Conservation (phyloP, 1,140 invertebrate species). For the Saccostrea cuccullata region DNA sequence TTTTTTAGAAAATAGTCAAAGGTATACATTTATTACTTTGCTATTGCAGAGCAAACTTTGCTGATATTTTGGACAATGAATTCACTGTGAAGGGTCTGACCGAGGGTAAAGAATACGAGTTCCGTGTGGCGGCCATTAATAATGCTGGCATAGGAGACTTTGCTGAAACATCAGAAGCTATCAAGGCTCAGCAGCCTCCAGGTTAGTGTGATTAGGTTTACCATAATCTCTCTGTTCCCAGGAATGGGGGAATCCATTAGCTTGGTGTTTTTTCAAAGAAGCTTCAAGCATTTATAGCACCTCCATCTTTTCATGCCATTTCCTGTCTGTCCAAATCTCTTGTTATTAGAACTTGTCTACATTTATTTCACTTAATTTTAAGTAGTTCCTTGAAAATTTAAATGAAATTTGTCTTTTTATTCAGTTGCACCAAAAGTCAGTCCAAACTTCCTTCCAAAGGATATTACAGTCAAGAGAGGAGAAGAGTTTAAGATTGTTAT, state of each 20-base stretch:
- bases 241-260: too few relatives aligned
- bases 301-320: too few relatives aligned
- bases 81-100: constrained; percentile 93
- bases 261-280: too few relatives aligned
- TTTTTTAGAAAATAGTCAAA: too few relatives aligned
- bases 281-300: too few relatives aligned
- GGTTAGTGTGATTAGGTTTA: constrained; percentile 77
- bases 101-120: constrained; percentile 98
- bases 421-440: constrained; percentile 87
- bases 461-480: constrained; percentile 96
- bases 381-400: too few relatives aligned
- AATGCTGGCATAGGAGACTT: constrained; percentile 95
- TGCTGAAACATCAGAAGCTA: constrained; percentile 93
- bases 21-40: constrained; percentile 24
- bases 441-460: constrained; percentile 93
- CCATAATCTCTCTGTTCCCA: too few relatives aligned
- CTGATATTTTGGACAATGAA: constrained; percentile 75
- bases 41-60: constrained; percentile 68
- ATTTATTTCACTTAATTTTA: too few relatives aligned
- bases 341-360: too few relatives aligned
- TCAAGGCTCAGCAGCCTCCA: constrained; percentile 91
- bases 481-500: constrained; percentile 97
- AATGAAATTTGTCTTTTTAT: constrained; percentile 33
- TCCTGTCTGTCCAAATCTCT: too few relatives aligned
- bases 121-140: constrained; percentile 97